A percentile compares a stretch with the other conserved stretches of the same genome.
Conservation (phyloP, 2,888 invertebrate species). For the Hydroisotoma schaefferi region DNA sequence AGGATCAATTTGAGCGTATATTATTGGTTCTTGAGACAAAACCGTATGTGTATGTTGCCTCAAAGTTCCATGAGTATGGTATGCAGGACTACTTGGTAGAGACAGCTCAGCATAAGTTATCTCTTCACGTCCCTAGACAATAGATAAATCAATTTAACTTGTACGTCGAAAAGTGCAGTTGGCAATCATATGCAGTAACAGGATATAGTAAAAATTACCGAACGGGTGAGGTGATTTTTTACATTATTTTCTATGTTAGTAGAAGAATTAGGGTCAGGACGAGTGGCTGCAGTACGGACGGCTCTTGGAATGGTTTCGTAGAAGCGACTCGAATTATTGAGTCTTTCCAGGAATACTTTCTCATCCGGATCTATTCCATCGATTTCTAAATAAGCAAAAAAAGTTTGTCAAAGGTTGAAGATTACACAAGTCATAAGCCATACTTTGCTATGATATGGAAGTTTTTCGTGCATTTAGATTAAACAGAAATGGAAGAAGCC, state of each 20-base stretch:
- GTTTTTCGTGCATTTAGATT: background rate
- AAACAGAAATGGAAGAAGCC: background rate
- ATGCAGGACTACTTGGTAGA: slow-evolving; percentile 51
- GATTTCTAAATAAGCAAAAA: slow-evolving; percentile 36
- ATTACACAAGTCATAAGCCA: background rate
- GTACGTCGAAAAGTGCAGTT: background rate
- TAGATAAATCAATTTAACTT: background rate
- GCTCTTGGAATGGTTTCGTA: slow-evolving; percentile 49
- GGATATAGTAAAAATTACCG: slow-evolving; percentile 23
- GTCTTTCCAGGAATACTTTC: slow-evolving; percentile 48
- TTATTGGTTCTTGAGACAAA: slow-evolving; percentile 55
- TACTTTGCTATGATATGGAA: background rate
- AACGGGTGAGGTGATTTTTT: slow-evolving; percentile 41
- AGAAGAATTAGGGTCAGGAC: slow-evolving; percentile 41
- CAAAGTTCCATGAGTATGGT: slow-evolving; percentile 38
- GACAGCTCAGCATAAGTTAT: slow-evolving; percentile 60
- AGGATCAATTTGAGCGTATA: slow-evolving; percentile 59
- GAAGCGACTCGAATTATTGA: slow-evolving; percentile 48
- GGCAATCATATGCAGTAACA: background rate
- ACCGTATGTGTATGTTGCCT: slow-evolving; percentile 48
- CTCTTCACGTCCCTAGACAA: slow-evolving; percentile 52
- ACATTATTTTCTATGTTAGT: slow-evolving; percentile 47
- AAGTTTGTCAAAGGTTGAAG: background rate
- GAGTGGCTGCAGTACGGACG: slow-evolving; percentile 45
- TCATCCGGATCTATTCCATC: slow-evolving; percentile 49